These are phyloP conservation scores for Caenorhabditis sp. DNA, from an alignment of 2,888 invertebrate genomes.

Conservation along the genomic window DNA sequence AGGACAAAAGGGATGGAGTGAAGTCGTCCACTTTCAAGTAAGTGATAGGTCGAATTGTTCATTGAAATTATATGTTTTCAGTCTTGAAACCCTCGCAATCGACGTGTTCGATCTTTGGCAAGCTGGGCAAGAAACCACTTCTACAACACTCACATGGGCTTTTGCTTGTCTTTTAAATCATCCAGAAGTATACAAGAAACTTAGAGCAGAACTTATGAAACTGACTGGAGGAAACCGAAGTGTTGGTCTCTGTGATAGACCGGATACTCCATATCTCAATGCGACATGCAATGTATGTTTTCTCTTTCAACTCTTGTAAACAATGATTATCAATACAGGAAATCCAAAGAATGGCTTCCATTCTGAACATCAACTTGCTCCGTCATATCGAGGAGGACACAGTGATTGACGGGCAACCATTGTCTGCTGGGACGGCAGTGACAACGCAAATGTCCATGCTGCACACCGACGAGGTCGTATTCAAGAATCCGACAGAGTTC, in stretches of 20 bases:
- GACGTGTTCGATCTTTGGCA: conserved; percentile 70
- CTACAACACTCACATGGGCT: conserved; percentile 67
- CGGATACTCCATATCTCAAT: conserved; percentile 60
- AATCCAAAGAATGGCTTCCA: conserved; percentile 64
- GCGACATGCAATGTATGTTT: conserved; percentile 55
- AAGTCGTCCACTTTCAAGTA: conserved; percentile 46
- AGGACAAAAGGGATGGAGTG: conserved; percentile 50
- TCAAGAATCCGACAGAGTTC: conserved; percentile 53
- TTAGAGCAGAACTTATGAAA: conserved; percentile 48
- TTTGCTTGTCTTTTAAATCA: conserved; percentile 62
- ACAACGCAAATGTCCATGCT: conserved; percentile 63
- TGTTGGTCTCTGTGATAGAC: conserved; percentile 49
- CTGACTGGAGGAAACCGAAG: conserved; percentile 47
- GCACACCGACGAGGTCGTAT: conserved; percentile 58
- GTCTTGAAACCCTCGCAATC: conserved; percentile 52
- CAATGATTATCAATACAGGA: conserved; percentile 43
- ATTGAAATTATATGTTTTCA: too few relatives aligned
- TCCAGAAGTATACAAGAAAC: conserved; percentile 61
- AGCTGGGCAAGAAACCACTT: conserved; percentile 74
- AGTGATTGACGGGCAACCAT: conserved; percentile 49
- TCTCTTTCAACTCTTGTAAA: background rate
- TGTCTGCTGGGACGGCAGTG: conserved; percentile 54
- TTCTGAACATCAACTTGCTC: conserved; percentile 56
- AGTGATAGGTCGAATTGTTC: conserved; percentile 4
- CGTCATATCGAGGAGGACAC: conserved; percentile 43